These are phyloP conservation scores for Lepidonotus clava DNA, from an alignment of 2,888 invertebrate genomes.

Conservation along the genomic window DNA sequence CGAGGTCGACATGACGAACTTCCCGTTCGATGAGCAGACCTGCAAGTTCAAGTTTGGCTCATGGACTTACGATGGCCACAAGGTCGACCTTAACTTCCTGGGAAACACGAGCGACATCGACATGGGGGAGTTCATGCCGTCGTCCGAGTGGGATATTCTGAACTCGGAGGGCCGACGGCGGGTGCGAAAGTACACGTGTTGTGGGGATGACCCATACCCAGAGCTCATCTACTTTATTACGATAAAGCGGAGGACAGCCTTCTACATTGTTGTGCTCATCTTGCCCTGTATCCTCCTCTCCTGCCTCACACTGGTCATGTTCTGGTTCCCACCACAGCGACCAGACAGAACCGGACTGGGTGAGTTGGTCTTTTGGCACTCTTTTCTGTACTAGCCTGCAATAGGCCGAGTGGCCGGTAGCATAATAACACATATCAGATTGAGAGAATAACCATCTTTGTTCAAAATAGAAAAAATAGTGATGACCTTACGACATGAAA, in stretches of 20 bases:
- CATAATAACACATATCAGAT: no score
- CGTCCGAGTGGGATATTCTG: conserved; percentile 60
- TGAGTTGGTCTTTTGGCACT: conserved; percentile 64
- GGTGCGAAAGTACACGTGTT: conserved; percentile 67
- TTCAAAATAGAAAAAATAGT: no score
- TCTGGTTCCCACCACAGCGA: conserved; percentile 80
- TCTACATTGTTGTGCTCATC: conserved; percentile 79
- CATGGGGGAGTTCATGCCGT: conserved; percentile 56
- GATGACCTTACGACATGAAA: no score
- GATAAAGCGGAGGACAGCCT: conserved; percentile 74
- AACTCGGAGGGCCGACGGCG: conserved; percentile 6
- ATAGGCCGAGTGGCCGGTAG: no score
- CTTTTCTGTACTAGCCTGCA: not conserved
- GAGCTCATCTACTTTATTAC: conserved; percentile 74
- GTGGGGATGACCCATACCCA: conserved; percentile 71
- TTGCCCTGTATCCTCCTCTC: conserved; percentile 79
- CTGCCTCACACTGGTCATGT: conserved; percentile 79
- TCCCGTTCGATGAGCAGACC: conserved; percentile 78
- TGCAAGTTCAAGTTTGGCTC: conserved; percentile 78
- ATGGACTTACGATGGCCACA: conserved; percentile 76
- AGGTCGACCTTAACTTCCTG: conserved; percentile 71
- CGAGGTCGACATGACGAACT: conserved; percentile 75
- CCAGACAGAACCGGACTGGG: conserved; percentile 79
- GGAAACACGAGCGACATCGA: conserved; percentile 63
- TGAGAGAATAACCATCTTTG: no score